A percentile compares a stretch with the other conserved stretches of the same genome.
These are phyloP conservation scores for Oncorhynchus gorbuscha DNA, from an alignment of 2,113 vertebrate species.

Conservation along the genomic window DNA sequence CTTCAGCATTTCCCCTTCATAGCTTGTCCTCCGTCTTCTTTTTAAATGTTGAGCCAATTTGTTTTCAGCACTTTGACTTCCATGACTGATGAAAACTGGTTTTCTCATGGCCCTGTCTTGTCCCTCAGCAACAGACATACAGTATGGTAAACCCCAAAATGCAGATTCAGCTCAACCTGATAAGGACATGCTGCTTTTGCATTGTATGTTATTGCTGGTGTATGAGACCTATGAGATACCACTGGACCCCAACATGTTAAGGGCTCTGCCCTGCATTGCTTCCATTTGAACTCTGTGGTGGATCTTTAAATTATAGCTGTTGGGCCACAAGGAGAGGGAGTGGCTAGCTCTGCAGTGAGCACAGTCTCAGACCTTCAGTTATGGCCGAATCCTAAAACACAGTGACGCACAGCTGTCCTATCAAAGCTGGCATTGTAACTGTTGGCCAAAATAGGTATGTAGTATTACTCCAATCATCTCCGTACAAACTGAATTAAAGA, in stretches of 20 bases:
- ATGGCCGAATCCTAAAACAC: constrained; percentile 40
- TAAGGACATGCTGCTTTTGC: too few relatives aligned
- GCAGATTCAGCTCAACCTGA: too few relatives aligned
- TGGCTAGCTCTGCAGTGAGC: constrained; percentile 43
- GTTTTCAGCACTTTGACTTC: too few relatives aligned
- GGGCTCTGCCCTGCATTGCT: constrained; percentile 42
- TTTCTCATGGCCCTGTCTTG: too few relatives aligned
- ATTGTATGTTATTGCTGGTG: too few relatives aligned
- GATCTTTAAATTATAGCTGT: constrained; percentile 68
- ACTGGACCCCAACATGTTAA: background rate
- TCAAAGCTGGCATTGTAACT: background rate
- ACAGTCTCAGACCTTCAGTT: constrained; percentile 43
- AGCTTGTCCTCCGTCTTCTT: too few relatives aligned
- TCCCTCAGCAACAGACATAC: too few relatives aligned
- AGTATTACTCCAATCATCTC: background rate
- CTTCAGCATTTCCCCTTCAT: too few relatives aligned
- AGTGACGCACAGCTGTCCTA: constrained; percentile 43
- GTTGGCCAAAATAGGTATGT: background rate
- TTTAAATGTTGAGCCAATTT: too few relatives aligned
- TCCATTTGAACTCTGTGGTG: constrained; percentile 59
- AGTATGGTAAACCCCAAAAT: too few relatives aligned
- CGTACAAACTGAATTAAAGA: background rate
- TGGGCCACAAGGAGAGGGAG: constrained; percentile 67
- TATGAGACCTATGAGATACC: too few relatives aligned
- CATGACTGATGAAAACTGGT: too few relatives aligned